phyloP scores from a whole-genome alignment of 2,888 invertebrate genomes.

The Brachyptera putata region DNA sequence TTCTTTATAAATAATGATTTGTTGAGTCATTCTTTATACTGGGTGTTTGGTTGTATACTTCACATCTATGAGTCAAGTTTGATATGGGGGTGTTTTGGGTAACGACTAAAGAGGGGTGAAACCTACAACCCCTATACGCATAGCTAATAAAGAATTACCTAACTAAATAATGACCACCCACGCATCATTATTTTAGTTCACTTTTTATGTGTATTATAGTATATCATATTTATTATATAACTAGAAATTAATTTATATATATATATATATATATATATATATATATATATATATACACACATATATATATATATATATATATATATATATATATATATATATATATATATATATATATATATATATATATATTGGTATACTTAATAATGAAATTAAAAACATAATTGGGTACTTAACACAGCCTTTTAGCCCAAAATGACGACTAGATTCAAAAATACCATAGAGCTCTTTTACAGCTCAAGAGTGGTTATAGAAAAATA shows the following conservation, averaged over 20 bases:
- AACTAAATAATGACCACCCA: conserved; percentile 3
- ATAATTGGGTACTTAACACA: conserved; percentile 27
- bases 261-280: too few species aligned
- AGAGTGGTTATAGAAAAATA: conserved; percentile 20
- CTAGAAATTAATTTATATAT: too few species aligned
- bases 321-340: background rate
- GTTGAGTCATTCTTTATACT: conserved; percentile 6
- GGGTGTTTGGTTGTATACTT: conserved; percentile 6
- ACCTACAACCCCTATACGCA: background rate
- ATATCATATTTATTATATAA: too few species aligned
- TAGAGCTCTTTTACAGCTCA: background rate
- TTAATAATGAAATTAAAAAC: conserved; percentile 21
- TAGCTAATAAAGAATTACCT: background rate
- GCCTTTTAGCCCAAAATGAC: conserved; percentile 41
- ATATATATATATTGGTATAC: too few species aligned
- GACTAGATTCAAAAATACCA: conserved; percentile 40
- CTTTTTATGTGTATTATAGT: background rate
- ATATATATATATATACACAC: too few species aligned
- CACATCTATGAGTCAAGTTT: conserved; percentile 15
- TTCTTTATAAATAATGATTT: conserved; percentile 9
- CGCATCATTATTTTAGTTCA: background rate
- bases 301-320: background rate
- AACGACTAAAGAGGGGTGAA: background rate
- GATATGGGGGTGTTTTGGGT: conserved; percentile 10
- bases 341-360: too few species aligned